phyloP scores from a whole-genome alignment of 2,888 invertebrate genomes.

The Sphecodes monilicornis region DNA sequence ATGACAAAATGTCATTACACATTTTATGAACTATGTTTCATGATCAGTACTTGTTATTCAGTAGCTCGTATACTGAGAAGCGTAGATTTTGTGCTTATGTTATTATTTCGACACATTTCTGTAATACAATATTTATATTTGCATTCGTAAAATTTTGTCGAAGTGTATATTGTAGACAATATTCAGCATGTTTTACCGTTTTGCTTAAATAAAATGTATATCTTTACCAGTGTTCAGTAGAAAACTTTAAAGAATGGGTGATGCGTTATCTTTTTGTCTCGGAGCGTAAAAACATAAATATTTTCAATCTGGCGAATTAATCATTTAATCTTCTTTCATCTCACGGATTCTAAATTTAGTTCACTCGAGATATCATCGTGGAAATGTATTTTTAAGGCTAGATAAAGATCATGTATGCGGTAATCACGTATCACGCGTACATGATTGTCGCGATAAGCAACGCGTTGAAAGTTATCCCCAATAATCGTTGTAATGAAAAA shows the following conservation, averaged over 20 bases:
- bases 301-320: background rate
- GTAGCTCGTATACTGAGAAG: too few species aligned
- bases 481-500: slow-evolving; percentile 49
- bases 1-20: too few species aligned
- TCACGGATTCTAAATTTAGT: background rate
- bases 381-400: background rate
- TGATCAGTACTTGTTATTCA: too few species aligned
- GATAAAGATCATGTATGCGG: background rate
- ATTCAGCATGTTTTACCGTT: too few species aligned
- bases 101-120: too few species aligned
- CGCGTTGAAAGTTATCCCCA: slow-evolving; percentile 18
- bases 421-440: background rate
- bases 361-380: background rate
- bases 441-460: background rate
- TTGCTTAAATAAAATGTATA: too few species aligned
- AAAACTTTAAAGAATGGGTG: background rate
- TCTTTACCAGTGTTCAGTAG: background rate
- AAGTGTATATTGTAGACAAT: too few species aligned
- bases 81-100: too few species aligned
- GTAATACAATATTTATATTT: too few species aligned
- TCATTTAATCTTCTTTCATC: background rate
- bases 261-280: background rate
- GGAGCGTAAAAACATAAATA: background rate
- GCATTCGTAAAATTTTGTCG: too few species aligned
- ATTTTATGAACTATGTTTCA: too few species aligned